Evolutionary conservation across 2,797 vertebrate species (phyloP).

Genomic region (Paramormyrops hopkinsi): DNA sequence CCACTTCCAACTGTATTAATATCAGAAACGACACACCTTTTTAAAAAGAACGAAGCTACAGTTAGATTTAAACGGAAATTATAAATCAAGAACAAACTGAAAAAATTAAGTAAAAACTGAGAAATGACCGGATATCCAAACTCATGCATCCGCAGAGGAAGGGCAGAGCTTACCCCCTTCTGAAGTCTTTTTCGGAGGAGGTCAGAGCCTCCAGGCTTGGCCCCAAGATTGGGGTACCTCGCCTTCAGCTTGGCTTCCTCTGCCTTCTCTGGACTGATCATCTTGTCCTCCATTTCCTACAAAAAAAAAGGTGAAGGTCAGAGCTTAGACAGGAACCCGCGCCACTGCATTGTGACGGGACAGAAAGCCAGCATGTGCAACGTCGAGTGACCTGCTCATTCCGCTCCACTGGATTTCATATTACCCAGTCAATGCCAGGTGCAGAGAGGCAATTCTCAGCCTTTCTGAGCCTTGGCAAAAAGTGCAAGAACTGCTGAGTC

Average conservation of each 20-base stretch:
- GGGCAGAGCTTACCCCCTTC: conserved; percentile 79
- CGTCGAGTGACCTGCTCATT: background rate
- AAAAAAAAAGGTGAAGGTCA: background rate
- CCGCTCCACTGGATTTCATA: background rate
- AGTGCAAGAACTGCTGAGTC: background rate
- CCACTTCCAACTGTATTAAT: background rate
- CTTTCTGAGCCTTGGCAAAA: background rate
- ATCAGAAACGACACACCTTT: background rate
- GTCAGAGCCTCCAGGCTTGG: conserved; percentile 93
- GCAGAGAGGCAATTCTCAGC: background rate
- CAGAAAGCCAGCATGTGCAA: background rate
- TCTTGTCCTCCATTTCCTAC: conserved; percentile 86
- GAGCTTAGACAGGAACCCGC: background rate
- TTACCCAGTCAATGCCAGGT: background rate
- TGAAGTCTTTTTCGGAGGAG: conserved; percentile 94
- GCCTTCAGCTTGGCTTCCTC: conserved; percentile 97
- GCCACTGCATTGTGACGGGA: background rate
- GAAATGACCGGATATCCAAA: background rate
- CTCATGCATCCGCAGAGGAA: background rate
- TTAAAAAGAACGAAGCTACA: background rate
- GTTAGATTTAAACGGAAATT: background rate
- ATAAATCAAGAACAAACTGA: background rate
- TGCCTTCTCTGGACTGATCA: conserved; percentile 85
- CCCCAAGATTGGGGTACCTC: conserved; percentile 89
- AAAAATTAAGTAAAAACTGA: background rate